Percentiles rank a stretch among this genome's conserved stretches.
phyloP scores from a whole-genome alignment of 2,113 vertebrate species.

The Lethenteron reissneri region DNA sequence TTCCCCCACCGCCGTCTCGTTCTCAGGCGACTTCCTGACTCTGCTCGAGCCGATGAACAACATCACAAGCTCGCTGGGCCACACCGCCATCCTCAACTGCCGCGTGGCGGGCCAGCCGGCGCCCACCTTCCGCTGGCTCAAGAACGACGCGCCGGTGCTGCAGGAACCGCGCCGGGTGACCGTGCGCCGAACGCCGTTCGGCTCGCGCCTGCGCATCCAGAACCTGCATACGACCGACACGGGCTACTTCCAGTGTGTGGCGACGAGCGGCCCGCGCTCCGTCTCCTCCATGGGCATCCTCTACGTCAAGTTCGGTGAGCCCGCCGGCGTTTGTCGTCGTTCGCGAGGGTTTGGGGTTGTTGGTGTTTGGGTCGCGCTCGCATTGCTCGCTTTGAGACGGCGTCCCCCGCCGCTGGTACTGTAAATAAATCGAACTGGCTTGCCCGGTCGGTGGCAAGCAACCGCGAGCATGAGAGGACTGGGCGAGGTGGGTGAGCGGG shows the following conservation, averaged over 20 bases:
- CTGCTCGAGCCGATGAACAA: constrained; percentile 90
- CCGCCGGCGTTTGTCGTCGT: no score
- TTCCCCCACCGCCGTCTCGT: no score
- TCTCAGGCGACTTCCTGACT: constrained; percentile 43
- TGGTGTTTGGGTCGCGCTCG: no score
- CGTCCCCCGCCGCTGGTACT: no score
- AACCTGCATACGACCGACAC: constrained; percentile 94
- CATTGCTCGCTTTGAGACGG: no score
- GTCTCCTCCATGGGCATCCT: constrained; percentile 81
- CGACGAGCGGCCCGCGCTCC: constrained; percentile 45
- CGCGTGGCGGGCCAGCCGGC: constrained; percentile 54
- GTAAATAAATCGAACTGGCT: no score
- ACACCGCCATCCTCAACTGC: constrained; percentile 69
- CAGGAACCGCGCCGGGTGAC: constrained; percentile 74
- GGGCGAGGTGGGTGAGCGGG: no score
- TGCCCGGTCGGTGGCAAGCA: no score
- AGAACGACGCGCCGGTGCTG: constrained; percentile 82
- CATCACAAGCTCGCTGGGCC: constrained; percentile 79
- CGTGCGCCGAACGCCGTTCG: constrained; percentile 45
- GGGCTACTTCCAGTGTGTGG: constrained; percentile 90
- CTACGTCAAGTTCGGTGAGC: constrained; percentile 86
- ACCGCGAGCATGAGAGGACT: no score
- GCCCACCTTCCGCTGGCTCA: constrained; percentile 67
- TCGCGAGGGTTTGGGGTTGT: no score
- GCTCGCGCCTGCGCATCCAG: constrained; percentile 68